Conservation (phyloP, 2,888 invertebrate species). For the Melanchra persicariae region DNA sequence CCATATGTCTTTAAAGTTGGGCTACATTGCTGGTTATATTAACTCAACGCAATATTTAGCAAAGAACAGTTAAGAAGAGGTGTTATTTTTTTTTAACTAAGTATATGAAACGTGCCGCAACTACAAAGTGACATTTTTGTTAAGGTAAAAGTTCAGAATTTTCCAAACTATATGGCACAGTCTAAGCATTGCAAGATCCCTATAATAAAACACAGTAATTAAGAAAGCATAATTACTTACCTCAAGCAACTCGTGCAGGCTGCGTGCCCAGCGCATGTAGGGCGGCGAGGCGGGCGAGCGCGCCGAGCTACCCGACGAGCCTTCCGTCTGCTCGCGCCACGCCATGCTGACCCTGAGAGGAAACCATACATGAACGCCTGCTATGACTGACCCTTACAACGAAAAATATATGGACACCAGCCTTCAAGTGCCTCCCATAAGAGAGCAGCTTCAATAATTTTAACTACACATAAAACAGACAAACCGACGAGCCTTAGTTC, state of each 20-base stretch:
- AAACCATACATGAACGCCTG: conserved; percentile 6
- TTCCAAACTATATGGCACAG: too few species aligned
- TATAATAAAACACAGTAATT: not conserved
- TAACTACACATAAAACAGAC: too few species aligned
- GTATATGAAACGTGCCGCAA: too few species aligned
- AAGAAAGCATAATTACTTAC: conserved; percentile 65
- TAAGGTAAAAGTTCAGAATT: too few species aligned
- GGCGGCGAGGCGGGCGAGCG: conserved; percentile 91
- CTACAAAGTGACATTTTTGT: too few species aligned
- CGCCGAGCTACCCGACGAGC: conserved; percentile 87
- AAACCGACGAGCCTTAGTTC: conserved; percentile 89
- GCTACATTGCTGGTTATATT: too few species aligned
- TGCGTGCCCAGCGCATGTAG: conserved; percentile 97
- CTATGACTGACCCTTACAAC: not conserved
- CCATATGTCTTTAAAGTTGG: too few species aligned
- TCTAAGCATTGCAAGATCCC: too few species aligned
- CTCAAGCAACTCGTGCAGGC: conserved; percentile 95
- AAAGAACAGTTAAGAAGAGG: too few species aligned
- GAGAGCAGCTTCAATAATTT: too few species aligned
- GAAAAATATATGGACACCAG: not conserved
- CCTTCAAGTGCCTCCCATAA: not conserved
- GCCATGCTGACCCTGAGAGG: conserved; percentile 77
- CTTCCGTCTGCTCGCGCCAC: conserved; percentile 89
- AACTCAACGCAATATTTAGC: too few species aligned
- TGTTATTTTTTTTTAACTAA: too few species aligned